A percentile compares a stretch with the other conserved stretches of the same genome.
phyloP scores from a whole-genome alignment of 2,113 vertebrate genomes.

The Ceyx melanurus region DNA sequence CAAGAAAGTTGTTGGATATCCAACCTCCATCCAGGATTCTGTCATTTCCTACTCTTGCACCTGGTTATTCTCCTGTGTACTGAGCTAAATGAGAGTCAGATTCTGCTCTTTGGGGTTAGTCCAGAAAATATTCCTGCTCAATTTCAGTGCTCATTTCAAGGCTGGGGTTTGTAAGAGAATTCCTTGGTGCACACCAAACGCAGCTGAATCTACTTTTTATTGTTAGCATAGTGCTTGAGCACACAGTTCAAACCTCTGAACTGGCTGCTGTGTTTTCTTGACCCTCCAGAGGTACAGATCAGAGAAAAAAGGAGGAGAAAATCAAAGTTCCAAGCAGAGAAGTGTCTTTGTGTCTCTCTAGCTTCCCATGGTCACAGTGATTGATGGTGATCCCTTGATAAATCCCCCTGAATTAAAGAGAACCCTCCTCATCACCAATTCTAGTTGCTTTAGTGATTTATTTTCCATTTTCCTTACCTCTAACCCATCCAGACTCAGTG shows the following conservation, averaged over 20 bases:
- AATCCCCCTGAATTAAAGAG: background rate
- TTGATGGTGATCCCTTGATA: background rate
- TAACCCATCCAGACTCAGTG: background rate
- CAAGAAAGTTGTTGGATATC: background rate
- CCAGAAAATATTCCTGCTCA: background rate
- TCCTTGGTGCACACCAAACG: background rate
- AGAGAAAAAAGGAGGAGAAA: background rate
- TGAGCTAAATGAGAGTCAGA: background rate
- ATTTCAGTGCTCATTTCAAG: background rate
- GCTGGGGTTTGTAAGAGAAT: background rate
- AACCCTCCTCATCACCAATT: background rate
- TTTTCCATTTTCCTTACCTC: background rate
- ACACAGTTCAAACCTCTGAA: background rate
- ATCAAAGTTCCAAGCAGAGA: background rate
- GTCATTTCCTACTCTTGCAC: background rate
- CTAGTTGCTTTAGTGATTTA: background rate
- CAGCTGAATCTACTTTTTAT: background rate
- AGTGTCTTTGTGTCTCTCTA: background rate
- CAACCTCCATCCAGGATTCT: background rate
- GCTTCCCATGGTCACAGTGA: background rate
- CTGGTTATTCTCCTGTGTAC: background rate
- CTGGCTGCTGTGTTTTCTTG: background rate
- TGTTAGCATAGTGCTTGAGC: background rate
- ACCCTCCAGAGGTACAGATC: background rate
- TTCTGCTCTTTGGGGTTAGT: background rate